A percentile compares a stretch with the other conserved stretches of the same genome.
Evolutionary conservation across 2,113 vertebrate species (phyloP).

Genomic region (Phocoena phocoena): DNA sequence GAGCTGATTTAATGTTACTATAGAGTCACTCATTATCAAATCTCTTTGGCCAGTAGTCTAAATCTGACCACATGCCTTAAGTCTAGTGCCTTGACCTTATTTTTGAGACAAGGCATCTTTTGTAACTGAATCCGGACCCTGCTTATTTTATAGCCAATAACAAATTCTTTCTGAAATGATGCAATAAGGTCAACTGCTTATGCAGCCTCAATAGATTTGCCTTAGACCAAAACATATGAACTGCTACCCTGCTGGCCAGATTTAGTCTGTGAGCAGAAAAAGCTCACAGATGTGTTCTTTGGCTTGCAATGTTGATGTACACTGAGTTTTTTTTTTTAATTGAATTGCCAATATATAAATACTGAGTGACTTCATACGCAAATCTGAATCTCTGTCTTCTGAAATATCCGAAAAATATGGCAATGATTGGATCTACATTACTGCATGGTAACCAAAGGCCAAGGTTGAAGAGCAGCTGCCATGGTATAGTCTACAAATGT

Average conservation of each 20-base stretch:
- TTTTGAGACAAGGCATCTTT: background rate
- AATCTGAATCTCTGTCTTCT: background rate
- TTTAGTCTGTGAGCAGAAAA: background rate
- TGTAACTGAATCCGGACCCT: background rate
- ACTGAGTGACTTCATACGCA: background rate
- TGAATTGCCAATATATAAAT: background rate
- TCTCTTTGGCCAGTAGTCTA: background rate
- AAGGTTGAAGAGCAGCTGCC: background rate
- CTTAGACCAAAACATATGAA: background rate
- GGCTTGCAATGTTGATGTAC: background rate
- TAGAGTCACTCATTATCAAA: background rate
- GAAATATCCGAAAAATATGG: background rate
- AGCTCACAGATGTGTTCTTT: background rate
- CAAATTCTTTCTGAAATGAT: background rate
- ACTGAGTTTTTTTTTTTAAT: background rate
- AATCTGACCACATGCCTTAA: background rate
- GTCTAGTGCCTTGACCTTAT: background rate
- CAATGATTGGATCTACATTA: background rate
- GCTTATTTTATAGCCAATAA: background rate
- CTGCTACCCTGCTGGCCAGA: background rate
- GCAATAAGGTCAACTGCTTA: background rate
- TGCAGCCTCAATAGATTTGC: background rate
- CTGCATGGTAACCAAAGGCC: background rate
- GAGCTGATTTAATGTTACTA: background rate
- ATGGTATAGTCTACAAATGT: background rate